A percentile compares a stretch with the other conserved stretches of the same genome.
phyloP scores from a whole-genome alignment of 2,888 invertebrate species.

The Caprella mutica region DNA sequence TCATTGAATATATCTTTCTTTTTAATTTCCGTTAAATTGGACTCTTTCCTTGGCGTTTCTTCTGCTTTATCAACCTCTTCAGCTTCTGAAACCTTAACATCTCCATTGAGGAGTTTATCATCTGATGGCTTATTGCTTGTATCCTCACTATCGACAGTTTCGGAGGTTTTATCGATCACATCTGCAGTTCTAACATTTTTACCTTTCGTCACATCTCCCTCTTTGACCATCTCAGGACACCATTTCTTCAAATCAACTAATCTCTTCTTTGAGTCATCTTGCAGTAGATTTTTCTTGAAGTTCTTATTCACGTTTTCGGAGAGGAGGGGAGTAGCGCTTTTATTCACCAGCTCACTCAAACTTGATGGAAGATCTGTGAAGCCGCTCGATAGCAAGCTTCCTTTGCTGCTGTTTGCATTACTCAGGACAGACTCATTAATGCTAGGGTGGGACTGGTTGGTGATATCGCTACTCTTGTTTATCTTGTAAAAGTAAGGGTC shows the following conservation, averaged over 20 bases:
- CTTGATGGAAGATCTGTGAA: constrained; percentile 2
- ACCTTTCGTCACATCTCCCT: not conserved
- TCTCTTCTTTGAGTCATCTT: not conserved
- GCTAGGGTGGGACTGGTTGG: too few relatives aligned
- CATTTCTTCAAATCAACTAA: constrained; percentile 5
- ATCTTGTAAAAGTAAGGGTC: not conserved
- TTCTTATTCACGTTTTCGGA: not conserved
- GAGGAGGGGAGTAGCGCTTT: not conserved
- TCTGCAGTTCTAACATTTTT: not conserved
- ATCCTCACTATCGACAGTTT: too few relatives aligned
- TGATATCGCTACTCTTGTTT: too few relatives aligned
- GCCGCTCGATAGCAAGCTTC: not conserved
- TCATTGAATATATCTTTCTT: constrained; percentile 1
- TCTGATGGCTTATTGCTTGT: too few relatives aligned
- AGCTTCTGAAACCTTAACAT: too few relatives aligned
- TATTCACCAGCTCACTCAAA: constrained; percentile 1
- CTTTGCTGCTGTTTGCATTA: too few relatives aligned
- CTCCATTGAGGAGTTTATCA: too few relatives aligned
- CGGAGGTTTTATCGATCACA: too few relatives aligned
- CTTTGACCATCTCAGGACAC: constrained; percentile 6
- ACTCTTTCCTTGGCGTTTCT: too few relatives aligned
- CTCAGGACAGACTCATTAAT: too few relatives aligned
- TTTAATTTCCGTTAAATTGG: too few relatives aligned
- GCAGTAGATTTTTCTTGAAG: not conserved
- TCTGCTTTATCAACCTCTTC: too few relatives aligned